These are phyloP conservation scores for Palythoa heliodiscus DNA, from an alignment of 92 coral and sea anemone species.

Conservation along the genomic window DNA sequence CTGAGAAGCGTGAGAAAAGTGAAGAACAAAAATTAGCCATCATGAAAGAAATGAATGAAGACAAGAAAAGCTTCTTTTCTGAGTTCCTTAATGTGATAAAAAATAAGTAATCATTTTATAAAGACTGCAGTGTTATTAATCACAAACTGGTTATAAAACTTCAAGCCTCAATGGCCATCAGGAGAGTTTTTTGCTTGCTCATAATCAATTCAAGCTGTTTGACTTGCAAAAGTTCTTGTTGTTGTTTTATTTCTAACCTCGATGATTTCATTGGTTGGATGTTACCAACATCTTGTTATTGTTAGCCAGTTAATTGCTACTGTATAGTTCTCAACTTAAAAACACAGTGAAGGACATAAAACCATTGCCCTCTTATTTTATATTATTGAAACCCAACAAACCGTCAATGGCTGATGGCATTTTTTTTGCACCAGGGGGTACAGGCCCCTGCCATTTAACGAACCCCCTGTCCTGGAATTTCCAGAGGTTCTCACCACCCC, in stretches of 20 bases:
- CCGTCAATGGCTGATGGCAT: slow-evolving; percentile 4
- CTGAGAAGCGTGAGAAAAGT: slow-evolving; percentile 10
- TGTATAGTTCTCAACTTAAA: slow-evolving; percentile 2
- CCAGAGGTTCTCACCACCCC: slow-evolving; percentile 8
- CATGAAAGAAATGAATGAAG: slow-evolving; percentile 20
- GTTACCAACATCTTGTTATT: slow-evolving; percentile 7
- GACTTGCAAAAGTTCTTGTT: slow-evolving; percentile 1
- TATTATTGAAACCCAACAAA: slow-evolving; percentile 9
- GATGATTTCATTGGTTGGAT: slow-evolving; percentile 7
- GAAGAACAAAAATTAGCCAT: slow-evolving; percentile 5
- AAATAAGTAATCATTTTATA: slow-evolving; percentile 9
- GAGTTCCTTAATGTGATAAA: slow-evolving; percentile 10
- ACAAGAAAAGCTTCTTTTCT: slow-evolving; percentile 1
- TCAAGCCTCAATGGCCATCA: slow-evolving; percentile 13
- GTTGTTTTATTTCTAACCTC: slow-evolving; percentile 1
- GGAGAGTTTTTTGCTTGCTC: slow-evolving; percentile 12
- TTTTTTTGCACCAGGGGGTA: slow-evolving; percentile 7
- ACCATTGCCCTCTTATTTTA: slow-evolving; percentile 4
- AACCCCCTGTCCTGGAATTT: slow-evolving; percentile 3
- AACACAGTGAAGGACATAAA: slow-evolving; percentile 1
- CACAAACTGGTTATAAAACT: background rate
- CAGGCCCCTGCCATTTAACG: slow-evolving; percentile 9
- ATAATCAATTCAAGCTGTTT: slow-evolving; percentile 8
- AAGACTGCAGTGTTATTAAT: slow-evolving; percentile 1
- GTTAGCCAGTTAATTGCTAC: slow-evolving; percentile 12